Evolutionary conservation across 2,888 invertebrate species (phyloP).

Genomic region (Pomacea canaliculata): DNA sequence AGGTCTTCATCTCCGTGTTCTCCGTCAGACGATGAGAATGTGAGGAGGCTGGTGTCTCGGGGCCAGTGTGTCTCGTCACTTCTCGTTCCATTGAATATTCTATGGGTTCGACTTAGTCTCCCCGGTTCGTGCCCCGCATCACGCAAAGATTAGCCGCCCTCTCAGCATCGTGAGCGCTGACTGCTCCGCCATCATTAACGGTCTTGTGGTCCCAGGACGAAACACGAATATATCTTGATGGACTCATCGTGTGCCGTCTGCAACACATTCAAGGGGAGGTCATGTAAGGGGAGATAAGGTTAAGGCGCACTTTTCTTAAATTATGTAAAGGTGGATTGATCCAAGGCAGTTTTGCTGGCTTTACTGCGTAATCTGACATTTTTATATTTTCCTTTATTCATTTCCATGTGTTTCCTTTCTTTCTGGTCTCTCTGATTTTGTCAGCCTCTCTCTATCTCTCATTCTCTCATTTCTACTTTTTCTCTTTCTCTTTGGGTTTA

Average conservation of each 20-base stretch:
- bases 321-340: neutral
- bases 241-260: neutral
- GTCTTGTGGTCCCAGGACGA: no score
- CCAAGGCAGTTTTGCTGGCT: neutral
- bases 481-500: neutral
- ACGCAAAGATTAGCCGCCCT: no score
- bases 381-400: neutral
- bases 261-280: neutral
- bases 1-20: no score
- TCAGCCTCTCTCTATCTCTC: neutral
- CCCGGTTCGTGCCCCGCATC: no score
- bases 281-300: conserved; percentile 6
- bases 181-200: no score
- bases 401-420: neutral
- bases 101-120: no score
- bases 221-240: no score
- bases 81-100: no score
- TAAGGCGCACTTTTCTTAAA: neutral
- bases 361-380: neutral
- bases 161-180: no score
- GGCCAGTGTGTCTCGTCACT: no score
- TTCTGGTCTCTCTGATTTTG: neutral
- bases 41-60: no score
- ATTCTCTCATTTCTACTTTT: neutral
- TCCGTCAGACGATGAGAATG: no score